These are phyloP conservation scores for Phrynosoma platyrhinos DNA, from an alignment of 2,113 vertebrate genomes.

Conservation along the genomic window DNA sequence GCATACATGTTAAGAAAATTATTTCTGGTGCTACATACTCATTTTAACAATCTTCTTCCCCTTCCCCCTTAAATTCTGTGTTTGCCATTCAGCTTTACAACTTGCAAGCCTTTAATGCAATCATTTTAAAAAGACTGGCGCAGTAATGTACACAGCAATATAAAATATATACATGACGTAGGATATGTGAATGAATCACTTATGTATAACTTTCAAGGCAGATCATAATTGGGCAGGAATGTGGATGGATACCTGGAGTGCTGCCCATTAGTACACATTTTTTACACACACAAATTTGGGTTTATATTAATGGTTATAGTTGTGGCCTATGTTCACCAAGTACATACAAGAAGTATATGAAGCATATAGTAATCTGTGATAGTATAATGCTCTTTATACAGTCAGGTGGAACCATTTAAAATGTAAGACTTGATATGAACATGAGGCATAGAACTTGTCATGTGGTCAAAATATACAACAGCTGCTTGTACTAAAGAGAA, in stretches of 20 bases:
- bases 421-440: not conserved
- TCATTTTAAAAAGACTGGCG: not conserved
- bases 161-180: not conserved
- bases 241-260: no score
- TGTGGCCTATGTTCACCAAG: not conserved
- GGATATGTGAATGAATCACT: not conserved
- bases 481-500: not conserved
- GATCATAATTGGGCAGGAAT: not conserved
- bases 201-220: not conserved
- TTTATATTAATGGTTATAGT: not conserved
- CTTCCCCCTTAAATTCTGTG: not conserved
- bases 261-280: not conserved
- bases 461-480: not conserved
- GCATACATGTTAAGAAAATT: not conserved
- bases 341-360: not conserved
- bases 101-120: not conserved
- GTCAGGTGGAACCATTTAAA: no score
- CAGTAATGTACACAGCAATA: not conserved
- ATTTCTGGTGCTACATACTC: not conserved
- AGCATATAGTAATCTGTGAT: no score
- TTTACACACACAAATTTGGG: not conserved
- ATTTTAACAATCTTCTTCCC: not conserved
- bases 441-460: not conserved
- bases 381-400: no score
- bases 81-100: not conserved